These are phyloP conservation scores for Laothoe populi DNA, from an alignment of 2,888 invertebrate genomes.

Conservation along the genomic window DNA sequence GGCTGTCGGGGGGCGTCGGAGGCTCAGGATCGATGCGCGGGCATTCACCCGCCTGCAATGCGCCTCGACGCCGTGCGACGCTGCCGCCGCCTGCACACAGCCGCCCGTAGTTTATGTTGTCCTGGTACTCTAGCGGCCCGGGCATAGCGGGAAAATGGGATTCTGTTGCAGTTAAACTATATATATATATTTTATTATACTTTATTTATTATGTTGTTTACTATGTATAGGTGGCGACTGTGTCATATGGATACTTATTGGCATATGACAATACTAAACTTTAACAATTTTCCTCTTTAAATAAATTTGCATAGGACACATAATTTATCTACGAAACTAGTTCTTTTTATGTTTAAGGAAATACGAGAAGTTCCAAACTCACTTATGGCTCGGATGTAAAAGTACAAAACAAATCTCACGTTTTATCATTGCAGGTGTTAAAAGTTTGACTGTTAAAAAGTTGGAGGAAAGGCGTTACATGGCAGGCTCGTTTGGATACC, in stretches of 20 bases:
- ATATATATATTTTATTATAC: neutral
- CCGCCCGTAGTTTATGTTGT: slow-evolving; percentile 59
- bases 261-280: neutral
- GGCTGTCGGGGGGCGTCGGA: slow-evolving; percentile 43
- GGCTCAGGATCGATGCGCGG: slow-evolving; percentile 77
- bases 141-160: neutral
- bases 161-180: slow-evolving; percentile 6
- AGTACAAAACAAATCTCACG: slow-evolving; percentile 20
- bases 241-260: neutral
- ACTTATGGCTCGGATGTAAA: slow-evolving; percentile 1
- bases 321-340: neutral
- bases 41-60: slow-evolving; percentile 84
- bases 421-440: slow-evolving; percentile 23
- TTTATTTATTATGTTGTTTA: too few relatives aligned
- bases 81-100: slow-evolving; percentile 51
- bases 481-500: neutral
- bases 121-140: slow-evolving; percentile 60
- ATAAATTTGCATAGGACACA: neutral
- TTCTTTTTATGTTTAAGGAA: neutral
- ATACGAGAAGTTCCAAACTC: neutral
- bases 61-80: slow-evolving; percentile 65
- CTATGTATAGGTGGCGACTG: too few relatives aligned
- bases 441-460: slow-evolving; percentile 14
- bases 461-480: neutral
- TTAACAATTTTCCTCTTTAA: neutral